phyloP scores from a whole-genome alignment of 1,140 invertebrate species.

The Drosophila pachea region DNA sequence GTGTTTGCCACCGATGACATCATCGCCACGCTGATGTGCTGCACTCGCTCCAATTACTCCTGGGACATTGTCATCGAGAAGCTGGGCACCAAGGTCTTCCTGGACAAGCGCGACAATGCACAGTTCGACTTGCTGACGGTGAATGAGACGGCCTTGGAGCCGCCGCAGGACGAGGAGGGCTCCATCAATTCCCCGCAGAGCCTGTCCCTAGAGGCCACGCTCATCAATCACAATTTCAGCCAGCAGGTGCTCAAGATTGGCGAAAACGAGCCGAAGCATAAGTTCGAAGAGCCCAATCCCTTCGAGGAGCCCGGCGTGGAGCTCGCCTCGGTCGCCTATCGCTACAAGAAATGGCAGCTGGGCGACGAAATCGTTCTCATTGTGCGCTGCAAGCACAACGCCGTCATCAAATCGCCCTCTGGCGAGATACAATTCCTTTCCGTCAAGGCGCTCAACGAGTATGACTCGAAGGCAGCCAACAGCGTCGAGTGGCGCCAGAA shows the following conservation, averaged over 20 bases:
- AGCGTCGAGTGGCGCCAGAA: conserved; percentile 99
- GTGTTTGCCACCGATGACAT: conserved; percentile 99
- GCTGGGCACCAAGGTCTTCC: conserved; percentile 96
- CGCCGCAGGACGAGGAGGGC: conserved; percentile 95
- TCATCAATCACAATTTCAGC: conserved; percentile 99
- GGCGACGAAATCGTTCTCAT: conserved; percentile 95
- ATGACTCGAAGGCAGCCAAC: conserved; percentile 97
- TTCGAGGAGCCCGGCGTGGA: conserved; percentile 95
- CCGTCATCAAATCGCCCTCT: conserved; percentile 92
- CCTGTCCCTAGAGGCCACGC: conserved; percentile 97
- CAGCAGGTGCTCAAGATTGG: conserved; percentile 91
- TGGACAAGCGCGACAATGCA: conserved; percentile 98
- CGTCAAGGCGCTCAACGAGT: conserved; percentile 99
- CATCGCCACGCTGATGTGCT: conserved; percentile 98
- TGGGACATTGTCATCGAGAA: conserved; percentile 99
- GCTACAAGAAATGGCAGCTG: conserved; percentile 97
- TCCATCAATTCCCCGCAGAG: conserved; percentile 97
- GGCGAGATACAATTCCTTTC: conserved; percentile 95
- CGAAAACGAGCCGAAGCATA: conserved; percentile 88
- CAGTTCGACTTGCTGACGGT: conserved; percentile 98
- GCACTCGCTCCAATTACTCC: conserved; percentile 97
- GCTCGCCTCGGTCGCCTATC: conserved; percentile 96
- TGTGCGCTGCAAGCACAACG: conserved; percentile 97
- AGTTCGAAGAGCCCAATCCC: conserved; percentile 95
- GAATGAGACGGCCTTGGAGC: conserved; percentile 98